These are phyloP conservation scores for Oasisia sp. DNA, from an alignment of 2,888 invertebrate genomes.

Conservation along the genomic window DNA sequence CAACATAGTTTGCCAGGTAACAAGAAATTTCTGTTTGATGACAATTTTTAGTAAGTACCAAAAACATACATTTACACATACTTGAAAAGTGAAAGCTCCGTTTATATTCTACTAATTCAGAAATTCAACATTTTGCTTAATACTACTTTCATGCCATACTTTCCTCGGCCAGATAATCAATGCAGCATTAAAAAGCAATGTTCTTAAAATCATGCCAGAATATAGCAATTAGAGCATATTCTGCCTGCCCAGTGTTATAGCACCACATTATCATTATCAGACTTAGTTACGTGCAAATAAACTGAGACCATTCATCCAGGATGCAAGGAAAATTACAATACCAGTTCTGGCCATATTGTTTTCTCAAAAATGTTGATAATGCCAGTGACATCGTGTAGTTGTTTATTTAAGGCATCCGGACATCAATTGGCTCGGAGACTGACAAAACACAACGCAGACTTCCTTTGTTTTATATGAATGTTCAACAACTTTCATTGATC, in stretches of 20 bases:
- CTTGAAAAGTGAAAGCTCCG: neutral
- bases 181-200: neutral
- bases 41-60: neutral
- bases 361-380: neutral
- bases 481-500: neutral
- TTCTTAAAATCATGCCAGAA: neutral
- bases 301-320: neutral
- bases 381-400: neutral
- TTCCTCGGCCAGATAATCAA: neutral
- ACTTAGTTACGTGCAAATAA: neutral
- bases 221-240: neutral
- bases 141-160: neutral
- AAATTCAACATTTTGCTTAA: neutral
- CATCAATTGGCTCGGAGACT: neutral
- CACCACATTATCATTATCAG: neutral
- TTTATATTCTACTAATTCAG: neutral
- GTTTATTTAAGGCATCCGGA: neutral
- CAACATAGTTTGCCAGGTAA: neutral
- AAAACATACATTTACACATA: neutral
- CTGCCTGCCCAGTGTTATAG: neutral
- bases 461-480: neutral
- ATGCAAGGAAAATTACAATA: neutral
- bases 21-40: neutral
- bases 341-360: neutral
- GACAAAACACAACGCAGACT: neutral